Conservation (phyloP, 1,140 invertebrate genomes). For the Ostrea edulis region DNA sequence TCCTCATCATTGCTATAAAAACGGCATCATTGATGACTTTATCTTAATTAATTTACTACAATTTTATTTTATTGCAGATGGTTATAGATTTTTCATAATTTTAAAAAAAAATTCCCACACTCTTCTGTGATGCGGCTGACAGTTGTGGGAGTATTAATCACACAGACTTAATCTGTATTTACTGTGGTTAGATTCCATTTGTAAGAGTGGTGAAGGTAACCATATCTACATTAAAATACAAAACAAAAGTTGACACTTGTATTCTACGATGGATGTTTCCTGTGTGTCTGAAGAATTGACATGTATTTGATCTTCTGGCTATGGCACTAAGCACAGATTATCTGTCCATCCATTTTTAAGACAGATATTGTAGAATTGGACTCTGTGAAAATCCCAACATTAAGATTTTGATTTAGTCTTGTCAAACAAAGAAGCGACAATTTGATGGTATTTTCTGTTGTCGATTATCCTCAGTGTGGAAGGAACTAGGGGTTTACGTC, state of each 20-base stretch:
- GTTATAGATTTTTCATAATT: no score
- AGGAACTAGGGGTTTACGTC: not conserved
- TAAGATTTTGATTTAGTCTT: conserved; percentile 33
- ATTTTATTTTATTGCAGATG: no score
- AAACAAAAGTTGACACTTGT: not conserved
- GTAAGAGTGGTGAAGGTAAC: not conserved
- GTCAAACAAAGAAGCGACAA: conserved; percentile 28
- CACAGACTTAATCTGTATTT: no score
- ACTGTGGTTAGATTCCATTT: no score
- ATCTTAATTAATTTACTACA: no score
- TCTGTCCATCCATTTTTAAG: not conserved
- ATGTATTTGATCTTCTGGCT: not conserved
- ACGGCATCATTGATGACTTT: no score
- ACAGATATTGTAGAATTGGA: conserved; percentile 19
- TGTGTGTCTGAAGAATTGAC: not conserved
- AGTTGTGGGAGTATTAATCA: no score
- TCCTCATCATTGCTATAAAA: no score
- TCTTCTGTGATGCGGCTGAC: no score
- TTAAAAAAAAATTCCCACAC: no score
- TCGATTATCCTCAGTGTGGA: not conserved
- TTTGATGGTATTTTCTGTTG: conserved; percentile 14
- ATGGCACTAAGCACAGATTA: not conserved
- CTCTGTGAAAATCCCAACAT: conserved; percentile 9
- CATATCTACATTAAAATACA: not conserved
- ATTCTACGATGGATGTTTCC: not conserved